Evolutionary conservation across 1,140 invertebrate species (phyloP), one percentile per base, ranked within the genome.

Genomic region (Artemia franciscana): DNA sequence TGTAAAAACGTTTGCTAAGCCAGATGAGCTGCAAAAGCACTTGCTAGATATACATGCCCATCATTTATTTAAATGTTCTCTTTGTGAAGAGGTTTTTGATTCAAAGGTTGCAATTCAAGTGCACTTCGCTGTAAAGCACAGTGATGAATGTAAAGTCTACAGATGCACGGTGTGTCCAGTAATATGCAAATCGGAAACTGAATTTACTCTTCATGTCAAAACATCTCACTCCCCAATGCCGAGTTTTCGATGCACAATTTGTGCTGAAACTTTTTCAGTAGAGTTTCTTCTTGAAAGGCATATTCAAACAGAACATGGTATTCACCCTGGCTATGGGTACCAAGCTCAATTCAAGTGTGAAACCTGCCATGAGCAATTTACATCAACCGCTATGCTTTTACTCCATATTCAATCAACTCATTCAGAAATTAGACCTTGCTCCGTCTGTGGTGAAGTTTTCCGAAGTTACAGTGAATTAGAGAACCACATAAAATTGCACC

Each of bases 71-170:
- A 80, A 87, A 62, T 94, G 91, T 71, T 78, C 84, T 3, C 73
- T 94, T 2, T 96, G 91, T 71, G 85, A 86, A 68, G 89, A 93
- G 68, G 80, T 89, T 56, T 93, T 93, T 71, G 89, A 94, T 65
- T 86, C 86, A 0, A 85, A 88, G 71, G 83, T 88, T 4, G 80
- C 83, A 4, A 86, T 89, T 70, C 87, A 91, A 75, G 82, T 91
- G 0, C 91, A 95, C 70, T 88, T 93, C 69, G 84, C 86, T 5
- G 84, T 89, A 18, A 84, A 88, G 59, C 91, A 95, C 69, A 87
- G 84, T 64, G 80, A 81, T 62, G 87, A 91, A 70, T 85, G 81
- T 65, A 85, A 85, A 69, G 75, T 91, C 18, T 87, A 84, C 71
- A 78, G 84, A 24, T 95, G 91, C 70, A 84, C 82, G 12, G n/a